Base-by-base conservation (phyloP, 53 echinoderm and acorn worm genomes). In the Mesocentrotus franciscanus region DNA sequence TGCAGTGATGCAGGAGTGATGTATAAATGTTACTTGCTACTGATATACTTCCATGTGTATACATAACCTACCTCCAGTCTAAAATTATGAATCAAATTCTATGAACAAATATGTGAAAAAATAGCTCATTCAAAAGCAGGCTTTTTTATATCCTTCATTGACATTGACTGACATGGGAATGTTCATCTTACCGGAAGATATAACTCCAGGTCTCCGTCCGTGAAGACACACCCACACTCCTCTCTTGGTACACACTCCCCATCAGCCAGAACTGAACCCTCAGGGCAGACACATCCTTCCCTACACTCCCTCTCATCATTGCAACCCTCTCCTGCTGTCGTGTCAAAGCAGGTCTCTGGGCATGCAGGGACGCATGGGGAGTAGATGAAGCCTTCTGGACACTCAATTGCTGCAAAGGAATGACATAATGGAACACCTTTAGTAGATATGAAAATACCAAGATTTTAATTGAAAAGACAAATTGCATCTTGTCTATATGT, bases 281-380 rank as follows among this genome's bases (percentile, higher is more conserved):
- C 95, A 5, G 96, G 95, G 71, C 98, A 98, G 14, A 96, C 93
- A 56, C 98, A 98, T 11, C 96, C 96, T 85, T 98, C 98, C 68
- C 90, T 72, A 59, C 97, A 97, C 15, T 95, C 58, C 57, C 60
- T 58, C 34, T 96, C 90, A 35, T 61, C 94, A 78, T 95, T 90
- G 64, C 97, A 97, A 62, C 92, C 87, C n/a, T 94, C 42, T 61
- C 39, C 60, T 68, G 29, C 2, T 0, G 36, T 8, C 6, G 76
- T n/a, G 71, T 20, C 49, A 15, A 71, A 74, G 66, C 97, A 97
- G 36, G 96, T 96, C 59, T 93, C 96, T 26, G 96, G 96, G 90
- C 97, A 97, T n/a, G 59, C 56, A 26, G 97, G 95, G 22, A 94
- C 94, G 39, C 96, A 97, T 0, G 91, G 71, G 72, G 93, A 92